These are phyloP conservation scores for Apamea sordens DNA, from an alignment of 2,888 invertebrate genomes.

Conservation along the genomic window DNA sequence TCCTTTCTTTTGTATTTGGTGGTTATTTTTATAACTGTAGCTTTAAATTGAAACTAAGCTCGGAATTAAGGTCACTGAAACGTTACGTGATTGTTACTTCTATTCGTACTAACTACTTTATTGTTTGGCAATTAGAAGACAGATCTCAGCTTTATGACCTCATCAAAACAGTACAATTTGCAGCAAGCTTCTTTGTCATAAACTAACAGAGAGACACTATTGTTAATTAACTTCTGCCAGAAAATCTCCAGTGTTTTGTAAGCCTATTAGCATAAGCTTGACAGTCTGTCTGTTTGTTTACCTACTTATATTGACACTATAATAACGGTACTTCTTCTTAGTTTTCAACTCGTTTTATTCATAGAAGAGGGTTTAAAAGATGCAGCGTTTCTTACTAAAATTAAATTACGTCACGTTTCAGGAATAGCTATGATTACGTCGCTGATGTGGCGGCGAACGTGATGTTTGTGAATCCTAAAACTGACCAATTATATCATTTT, in stretches of 20 bases:
- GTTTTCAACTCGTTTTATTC: not conserved
- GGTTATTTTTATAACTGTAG: not conserved
- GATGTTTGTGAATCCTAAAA: not conserved
- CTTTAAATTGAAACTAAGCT: not conserved
- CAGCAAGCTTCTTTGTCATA: conserved; percentile 1
- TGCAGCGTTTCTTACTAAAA: conserved; percentile 22
- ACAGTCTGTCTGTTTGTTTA: not conserved
- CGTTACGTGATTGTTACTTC: not conserved
- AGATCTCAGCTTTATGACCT: conserved; percentile 14
- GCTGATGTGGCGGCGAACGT: not conserved
- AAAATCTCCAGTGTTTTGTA: not conserved
- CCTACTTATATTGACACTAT: not conserved
- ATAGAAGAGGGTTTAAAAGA: conserved; percentile 3
- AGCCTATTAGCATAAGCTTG: not conserved
- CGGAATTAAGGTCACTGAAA: not conserved
- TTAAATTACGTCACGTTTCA: not conserved
- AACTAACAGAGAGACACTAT: not conserved
- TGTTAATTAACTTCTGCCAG: not conserved
- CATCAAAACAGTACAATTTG: conserved; percentile 14
- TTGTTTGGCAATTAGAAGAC: conserved; percentile 11
- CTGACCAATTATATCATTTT: not conserved
- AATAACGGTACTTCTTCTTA: not conserved
- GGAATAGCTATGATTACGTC: conserved; percentile 1
- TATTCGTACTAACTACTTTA: not conserved
- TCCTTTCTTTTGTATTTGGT: not conserved